Conservation (phyloP, 2,888 invertebrate species). For the Eristalis intricaria region DNA sequence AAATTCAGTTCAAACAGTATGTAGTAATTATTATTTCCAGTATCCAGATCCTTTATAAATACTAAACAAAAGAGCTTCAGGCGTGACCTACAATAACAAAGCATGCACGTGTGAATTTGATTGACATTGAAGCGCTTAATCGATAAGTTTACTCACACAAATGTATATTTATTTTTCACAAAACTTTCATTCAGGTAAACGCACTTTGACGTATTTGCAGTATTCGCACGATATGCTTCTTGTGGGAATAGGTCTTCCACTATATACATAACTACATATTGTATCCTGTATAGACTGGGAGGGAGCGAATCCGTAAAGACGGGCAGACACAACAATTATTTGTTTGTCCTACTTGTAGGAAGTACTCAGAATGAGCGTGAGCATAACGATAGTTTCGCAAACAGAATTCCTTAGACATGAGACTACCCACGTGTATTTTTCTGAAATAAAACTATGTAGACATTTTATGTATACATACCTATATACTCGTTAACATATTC, state of each 20-base stretch:
- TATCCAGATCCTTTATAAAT: not conserved
- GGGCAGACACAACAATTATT: conserved; percentile 70
- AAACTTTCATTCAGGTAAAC: conserved; percentile 50
- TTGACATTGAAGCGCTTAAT: conserved; percentile 59
- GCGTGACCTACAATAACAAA: conserved; percentile 58
- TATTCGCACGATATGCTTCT: conserved; percentile 29
- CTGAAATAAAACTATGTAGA: conserved; percentile 58
- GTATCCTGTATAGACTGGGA: not conserved
- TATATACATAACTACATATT: not conserved
- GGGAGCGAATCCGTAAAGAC: not conserved
- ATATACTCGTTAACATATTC: conserved; percentile 44
- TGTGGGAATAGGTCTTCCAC: conserved; percentile 2
- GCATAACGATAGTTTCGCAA: conserved; percentile 29
- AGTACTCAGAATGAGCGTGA: conserved; percentile 27
- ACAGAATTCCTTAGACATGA: conserved; percentile 35
- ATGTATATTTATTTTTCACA: conserved; percentile 18
- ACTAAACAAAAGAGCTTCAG: not conserved
- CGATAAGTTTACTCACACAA: conserved; percentile 31
- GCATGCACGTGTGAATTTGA: conserved; percentile 43
- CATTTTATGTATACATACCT: conserved; percentile 20
- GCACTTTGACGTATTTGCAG: conserved; percentile 48
- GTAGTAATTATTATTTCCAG: not conserved
- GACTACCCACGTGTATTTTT: conserved; percentile 15
- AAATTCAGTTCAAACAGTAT: not conserved
- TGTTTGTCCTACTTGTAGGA: conserved; percentile 64